Evolutionary conservation across 2,888 invertebrate species (phyloP), one percentile per base, ranked within the genome.

Genomic region (Drosophila yooni): DNA sequence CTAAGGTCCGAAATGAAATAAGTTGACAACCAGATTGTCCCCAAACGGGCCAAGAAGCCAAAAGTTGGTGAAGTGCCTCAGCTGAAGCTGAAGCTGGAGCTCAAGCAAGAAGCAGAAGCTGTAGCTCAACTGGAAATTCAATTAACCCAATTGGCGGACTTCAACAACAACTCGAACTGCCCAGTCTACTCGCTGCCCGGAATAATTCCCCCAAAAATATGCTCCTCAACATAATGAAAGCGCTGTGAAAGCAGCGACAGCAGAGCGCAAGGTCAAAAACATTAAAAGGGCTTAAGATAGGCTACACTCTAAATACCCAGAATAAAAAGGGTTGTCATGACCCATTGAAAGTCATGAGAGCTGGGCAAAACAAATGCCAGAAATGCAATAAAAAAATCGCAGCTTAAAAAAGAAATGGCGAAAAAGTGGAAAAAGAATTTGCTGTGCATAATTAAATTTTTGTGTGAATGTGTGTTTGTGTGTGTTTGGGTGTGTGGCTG

Each of bases 371-470:
- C 64, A 81, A 78, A 81, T 79, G 59, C 61, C 68, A 59, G 61
- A 83, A 83, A 72, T 80, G 80, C 69, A 88, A 86, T 78, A 88
- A 81, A 83, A 38, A 82, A 82, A 78, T 81, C 79, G 68, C 70
- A 66, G 70, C 63, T 15, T 46, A 66, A 66, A 56, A 63, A 77
- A 53, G 65, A 61, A 68, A 66, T 43, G 40, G 59, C 50, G 21
- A 60, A 59, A 75, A 64, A 40, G 21, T 27, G 48, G 36, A 59
- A 80, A 70, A 70, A 43, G 21, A 82, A 87, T 78, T 82, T 79
- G 80, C 71, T 70, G 61, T 74, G 82, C 72, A 89, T 85, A 89
- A 85, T 85, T 85, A 85, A 81, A 88, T 88, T 83, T 85, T 58
- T 13, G 46, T 52, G 21, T 15, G 6, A 25, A 3, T 8, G 8